phyloP scores from a whole-genome alignment of 2,113 vertebrate species.

The Rhinichthys klamathensis region DNA sequence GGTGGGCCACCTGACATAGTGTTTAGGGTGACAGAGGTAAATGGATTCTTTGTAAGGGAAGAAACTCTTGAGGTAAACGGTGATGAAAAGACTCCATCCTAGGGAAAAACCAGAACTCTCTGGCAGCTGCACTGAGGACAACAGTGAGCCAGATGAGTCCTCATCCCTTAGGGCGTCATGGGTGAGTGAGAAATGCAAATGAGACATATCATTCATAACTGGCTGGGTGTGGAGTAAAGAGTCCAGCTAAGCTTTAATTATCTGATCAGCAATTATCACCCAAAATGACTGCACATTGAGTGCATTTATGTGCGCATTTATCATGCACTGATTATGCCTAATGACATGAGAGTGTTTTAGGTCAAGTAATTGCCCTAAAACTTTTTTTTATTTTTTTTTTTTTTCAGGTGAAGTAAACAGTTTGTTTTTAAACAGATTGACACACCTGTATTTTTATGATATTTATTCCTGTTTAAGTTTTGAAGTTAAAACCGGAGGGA shows the following conservation, averaged over 20 bases:
- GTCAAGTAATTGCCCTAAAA: not conserved
- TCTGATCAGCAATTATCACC: not conserved
- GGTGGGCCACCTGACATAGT: conserved; percentile 49
- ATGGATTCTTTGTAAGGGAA: conserved; percentile 18
- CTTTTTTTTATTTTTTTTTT: not conserved
- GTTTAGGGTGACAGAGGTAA: conserved; percentile 56
- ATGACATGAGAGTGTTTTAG: not conserved
- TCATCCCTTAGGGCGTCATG: conserved; percentile 61
- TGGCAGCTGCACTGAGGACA: conserved; percentile 63
- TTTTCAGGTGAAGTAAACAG: not conserved
- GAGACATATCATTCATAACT: not conserved
- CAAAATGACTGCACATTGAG: not conserved
- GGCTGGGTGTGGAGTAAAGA: not conserved
- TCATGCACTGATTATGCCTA: not conserved
- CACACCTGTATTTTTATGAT: not conserved
- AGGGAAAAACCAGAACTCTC: conserved; percentile 55
- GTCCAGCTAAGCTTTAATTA: not conserved
- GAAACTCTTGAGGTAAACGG: conserved; percentile 21
- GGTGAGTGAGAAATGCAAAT: conserved; percentile 67
- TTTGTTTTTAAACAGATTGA: not conserved
- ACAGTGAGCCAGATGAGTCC: conserved; percentile 65
- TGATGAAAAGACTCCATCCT: conserved; percentile 68
- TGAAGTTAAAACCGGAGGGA: not conserved
- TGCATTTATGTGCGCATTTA: not conserved
- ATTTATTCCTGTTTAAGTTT: not conserved